A percentile compares a stretch with the other conserved stretches of the same genome.
Conservation (phyloP, 2,888 invertebrate genomes). For the Geotrupes spiniger region DNA sequence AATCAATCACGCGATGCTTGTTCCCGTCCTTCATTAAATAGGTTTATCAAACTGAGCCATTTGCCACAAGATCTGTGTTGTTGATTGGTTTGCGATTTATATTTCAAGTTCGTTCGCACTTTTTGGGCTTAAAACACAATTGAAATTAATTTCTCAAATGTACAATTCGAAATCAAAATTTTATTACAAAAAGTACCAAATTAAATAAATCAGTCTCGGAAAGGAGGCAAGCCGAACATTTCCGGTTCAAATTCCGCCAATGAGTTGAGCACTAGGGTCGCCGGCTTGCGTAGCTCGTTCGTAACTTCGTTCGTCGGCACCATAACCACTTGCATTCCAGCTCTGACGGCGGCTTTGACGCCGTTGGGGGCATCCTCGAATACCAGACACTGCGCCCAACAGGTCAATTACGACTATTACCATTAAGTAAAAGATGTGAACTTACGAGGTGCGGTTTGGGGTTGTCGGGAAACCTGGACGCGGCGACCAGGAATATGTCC, state of each 20-base stretch:
- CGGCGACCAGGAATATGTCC: conserved; percentile 65
- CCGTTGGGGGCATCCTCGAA: conserved; percentile 69
- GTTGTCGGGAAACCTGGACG: conserved; percentile 57
- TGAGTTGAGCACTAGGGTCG: conserved; percentile 55
- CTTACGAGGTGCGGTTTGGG: conserved; percentile 48
- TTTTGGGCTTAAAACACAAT: no score
- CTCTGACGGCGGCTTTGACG: conserved; percentile 57
- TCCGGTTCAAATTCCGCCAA: conserved; percentile 62
- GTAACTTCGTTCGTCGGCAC: conserved; percentile 52
- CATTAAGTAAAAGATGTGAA: no score
- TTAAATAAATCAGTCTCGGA: not conserved
- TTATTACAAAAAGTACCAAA: no score
- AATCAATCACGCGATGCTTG: no score
- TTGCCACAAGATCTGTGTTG: no score
- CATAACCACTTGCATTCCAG: conserved; percentile 63
- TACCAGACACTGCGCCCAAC: conserved; percentile 54
- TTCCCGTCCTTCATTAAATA: no score
- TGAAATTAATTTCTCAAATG: no score
- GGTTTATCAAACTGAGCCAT: no score
- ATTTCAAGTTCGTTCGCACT: no score
- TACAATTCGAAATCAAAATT: no score
- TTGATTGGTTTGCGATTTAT: no score
- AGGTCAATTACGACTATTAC: conserved; percentile 1
- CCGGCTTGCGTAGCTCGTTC: conserved; percentile 45
- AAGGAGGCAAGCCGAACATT: conserved; percentile 59